phyloP scores from a whole-genome alignment of 1,140 invertebrate species.

The Dendrolimus punctatus region DNA sequence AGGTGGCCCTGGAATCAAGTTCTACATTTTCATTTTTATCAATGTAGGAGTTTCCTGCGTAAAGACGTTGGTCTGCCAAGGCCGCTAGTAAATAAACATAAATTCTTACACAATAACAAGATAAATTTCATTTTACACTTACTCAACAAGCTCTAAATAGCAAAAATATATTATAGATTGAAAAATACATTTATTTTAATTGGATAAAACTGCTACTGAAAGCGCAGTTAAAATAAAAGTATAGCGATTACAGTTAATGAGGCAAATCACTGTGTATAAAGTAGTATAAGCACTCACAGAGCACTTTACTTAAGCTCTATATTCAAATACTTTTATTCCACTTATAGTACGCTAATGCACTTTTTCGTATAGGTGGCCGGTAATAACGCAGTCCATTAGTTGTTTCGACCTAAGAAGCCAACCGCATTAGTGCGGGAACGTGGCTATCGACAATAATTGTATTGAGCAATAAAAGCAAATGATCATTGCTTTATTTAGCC shows the following conservation, averaged over 20 bases:
- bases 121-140: too few relatives aligned
- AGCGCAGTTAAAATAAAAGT: conserved; percentile 31
- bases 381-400: conserved; percentile 59
- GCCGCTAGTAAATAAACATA: too few relatives aligned
- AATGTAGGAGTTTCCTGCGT: too few relatives aligned
- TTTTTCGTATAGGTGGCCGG: conserved; percentile 54
- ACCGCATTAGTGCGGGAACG: conserved; percentile 32
- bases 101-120: too few relatives aligned
- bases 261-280: conserved; percentile 49
- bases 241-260: conserved; percentile 49
- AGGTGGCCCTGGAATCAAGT: too few relatives aligned
- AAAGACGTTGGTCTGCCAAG: too few relatives aligned
- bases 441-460: conserved; percentile 10
- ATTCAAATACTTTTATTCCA: conserved; percentile 66
- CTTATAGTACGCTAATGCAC: conserved; percentile 60
- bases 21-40: too few relatives aligned
- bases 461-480: conserved; percentile 1
- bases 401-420: conserved; percentile 42
- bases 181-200: conserved; percentile 9
- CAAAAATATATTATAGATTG: too few relatives aligned
- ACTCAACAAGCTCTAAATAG: too few relatives aligned
- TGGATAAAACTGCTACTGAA: conserved; percentile 22
- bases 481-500: neutral
- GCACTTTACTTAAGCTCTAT: conserved; percentile 55
- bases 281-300: conserved; percentile 48